A percentile compares a stretch with the other conserved stretches of the same genome.
Conservation (phyloP, 2,797 vertebrate species). For the Perodicticus potto region DNA sequence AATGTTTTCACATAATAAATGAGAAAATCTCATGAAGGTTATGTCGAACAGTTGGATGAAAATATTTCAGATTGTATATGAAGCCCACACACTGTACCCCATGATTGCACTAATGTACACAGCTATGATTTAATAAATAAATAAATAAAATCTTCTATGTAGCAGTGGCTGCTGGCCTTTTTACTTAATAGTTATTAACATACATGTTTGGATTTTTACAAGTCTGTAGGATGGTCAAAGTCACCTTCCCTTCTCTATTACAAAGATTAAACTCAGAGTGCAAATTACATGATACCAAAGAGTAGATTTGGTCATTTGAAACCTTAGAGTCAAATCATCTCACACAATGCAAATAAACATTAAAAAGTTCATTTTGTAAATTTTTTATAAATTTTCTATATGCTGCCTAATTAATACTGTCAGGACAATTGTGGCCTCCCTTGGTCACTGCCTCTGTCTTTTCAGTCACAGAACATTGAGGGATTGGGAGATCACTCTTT, state of each 20-base stretch:
- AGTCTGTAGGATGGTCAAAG: neutral
- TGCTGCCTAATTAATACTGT: neutral
- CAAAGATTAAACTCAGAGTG: neutral
- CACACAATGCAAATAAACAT: neutral
- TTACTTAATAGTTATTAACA: constrained; percentile 16
- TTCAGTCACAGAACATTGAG: neutral
- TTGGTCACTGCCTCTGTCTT: neutral
- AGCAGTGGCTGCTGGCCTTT: neutral
- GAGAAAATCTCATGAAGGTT: too few relatives aligned
- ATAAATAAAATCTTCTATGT: neutral
- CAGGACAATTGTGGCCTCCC: neutral
- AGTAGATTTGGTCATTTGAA: constrained; percentile 21
- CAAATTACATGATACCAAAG: neutral
- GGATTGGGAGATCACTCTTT: neutral
- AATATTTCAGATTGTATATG: too few relatives aligned
- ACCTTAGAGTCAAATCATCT: neutral
- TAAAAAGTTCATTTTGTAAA: constrained; percentile 28
- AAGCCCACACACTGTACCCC: too few relatives aligned
- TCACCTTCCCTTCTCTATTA: neutral
- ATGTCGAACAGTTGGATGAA: too few relatives aligned
- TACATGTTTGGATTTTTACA: neutral
- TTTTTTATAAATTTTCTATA: neutral
- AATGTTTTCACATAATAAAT: too few relatives aligned
- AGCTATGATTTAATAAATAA: too few relatives aligned
- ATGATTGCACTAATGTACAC: too few relatives aligned